Evolutionary conservation across 2,888 invertebrate genomes (phyloP).

Genomic region (Pachliopta kotzebuea): DNA sequence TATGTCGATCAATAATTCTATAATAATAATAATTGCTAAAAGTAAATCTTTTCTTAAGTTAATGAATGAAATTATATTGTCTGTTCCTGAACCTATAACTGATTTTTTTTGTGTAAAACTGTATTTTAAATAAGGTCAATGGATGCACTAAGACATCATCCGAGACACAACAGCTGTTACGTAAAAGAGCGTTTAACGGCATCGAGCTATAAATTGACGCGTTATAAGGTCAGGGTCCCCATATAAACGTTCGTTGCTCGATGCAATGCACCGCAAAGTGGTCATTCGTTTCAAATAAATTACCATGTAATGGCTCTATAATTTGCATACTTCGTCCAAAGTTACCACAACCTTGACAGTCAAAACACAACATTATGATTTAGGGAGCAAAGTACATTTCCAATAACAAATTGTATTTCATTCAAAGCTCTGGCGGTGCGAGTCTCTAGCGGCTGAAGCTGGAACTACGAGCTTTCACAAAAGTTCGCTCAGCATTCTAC

Average conservation of each 20-base stretch:
- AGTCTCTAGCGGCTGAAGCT: constrained; percentile 51
- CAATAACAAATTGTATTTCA: constrained; percentile 47
- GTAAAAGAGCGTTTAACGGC: constrained; percentile 72
- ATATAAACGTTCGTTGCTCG: constrained; percentile 73
- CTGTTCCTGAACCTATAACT: constrained; percentile 32
- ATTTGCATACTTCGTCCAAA: constrained; percentile 76
- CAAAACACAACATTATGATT: constrained; percentile 51
- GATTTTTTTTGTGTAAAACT: constrained; percentile 54
- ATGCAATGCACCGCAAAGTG: constrained; percentile 78
- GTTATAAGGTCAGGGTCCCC: constrained; percentile 80
- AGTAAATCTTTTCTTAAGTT: neutral
- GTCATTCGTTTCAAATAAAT: constrained; percentile 81
- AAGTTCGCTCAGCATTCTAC: constrained; percentile 62
- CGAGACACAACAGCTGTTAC: constrained; percentile 72
- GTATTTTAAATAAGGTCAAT: constrained; percentile 62
- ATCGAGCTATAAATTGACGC: constrained; percentile 75
- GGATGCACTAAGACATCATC: constrained; percentile 59
- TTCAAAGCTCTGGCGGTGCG: constrained; percentile 66
- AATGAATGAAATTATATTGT: constrained; percentile 29
- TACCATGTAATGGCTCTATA: constrained; percentile 78
- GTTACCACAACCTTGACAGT: constrained; percentile 41
- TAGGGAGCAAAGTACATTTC: constrained; percentile 43
- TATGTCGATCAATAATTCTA: neutral
- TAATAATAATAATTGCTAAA: neutral
- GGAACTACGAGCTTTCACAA: constrained; percentile 62